Conservation (phyloP, 2,113 vertebrate genomes). For the Nycticorax nycticorax region DNA sequence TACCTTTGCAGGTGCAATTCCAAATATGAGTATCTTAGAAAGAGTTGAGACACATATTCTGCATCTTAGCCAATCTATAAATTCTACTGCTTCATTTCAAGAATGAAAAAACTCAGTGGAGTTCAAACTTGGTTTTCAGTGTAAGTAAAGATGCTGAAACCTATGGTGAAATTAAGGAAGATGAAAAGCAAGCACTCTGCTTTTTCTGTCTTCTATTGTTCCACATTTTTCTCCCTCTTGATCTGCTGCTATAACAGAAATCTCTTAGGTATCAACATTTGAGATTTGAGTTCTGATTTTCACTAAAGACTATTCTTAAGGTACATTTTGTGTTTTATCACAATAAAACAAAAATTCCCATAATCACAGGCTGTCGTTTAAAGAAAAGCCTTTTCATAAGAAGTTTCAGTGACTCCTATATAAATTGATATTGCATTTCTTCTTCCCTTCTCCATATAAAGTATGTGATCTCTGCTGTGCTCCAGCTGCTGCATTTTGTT, state of each 20-base stretch:
- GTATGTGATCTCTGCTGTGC: background rate
- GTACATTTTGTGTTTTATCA: conserved; percentile 10
- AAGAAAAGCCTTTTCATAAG: conserved; percentile 30
- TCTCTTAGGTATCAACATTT: conserved; percentile 16
- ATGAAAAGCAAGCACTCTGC: background rate
- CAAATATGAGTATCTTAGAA: background rate
- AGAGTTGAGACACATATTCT: background rate
- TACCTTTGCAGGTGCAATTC: background rate
- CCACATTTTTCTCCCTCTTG: background rate
- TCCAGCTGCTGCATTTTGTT: background rate
- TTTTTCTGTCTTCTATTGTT: background rate
- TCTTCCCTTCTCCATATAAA: background rate
- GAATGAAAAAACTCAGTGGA: background rate
- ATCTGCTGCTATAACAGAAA: conserved; percentile 28
- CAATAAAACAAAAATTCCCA: conserved; percentile 12
- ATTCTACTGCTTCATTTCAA: background rate
- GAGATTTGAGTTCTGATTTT: conserved; percentile 27
- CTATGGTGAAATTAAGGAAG: background rate
- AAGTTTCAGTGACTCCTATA: background rate
- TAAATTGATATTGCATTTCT: background rate
- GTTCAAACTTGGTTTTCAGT: background rate
- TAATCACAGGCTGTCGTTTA: conserved; percentile 7
- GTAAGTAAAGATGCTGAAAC: background rate
- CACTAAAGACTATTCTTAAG: conserved; percentile 31
- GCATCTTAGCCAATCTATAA: background rate